Base-by-base conservation (phyloP, 2,113 vertebrate genomes). In the Lepus timidus region DNA sequence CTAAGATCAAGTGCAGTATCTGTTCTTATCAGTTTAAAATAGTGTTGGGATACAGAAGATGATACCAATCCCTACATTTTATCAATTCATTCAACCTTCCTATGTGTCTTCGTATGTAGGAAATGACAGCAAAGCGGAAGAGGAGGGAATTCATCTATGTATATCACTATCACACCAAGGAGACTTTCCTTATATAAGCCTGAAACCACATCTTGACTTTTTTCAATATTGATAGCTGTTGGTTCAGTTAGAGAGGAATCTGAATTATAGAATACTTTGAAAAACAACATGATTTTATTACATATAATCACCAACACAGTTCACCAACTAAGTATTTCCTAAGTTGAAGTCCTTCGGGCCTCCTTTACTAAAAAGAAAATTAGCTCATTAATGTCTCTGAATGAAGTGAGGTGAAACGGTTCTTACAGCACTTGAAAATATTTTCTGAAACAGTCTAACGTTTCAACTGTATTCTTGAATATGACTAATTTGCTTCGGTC, bases 281-380 rank as follows among this genome's bases (percentile, higher is more conserved):
- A 92, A 93, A 93, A 85, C 44, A 89, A 76, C 25, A 51, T 52
- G 85, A 89, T 94, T 95, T 93, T 81, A 70, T 92, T 94, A 85
- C 51, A 36, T 62, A 52, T 78, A 78, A 94, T 92, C 91, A 68
- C 88, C 49, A 2, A 82, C 90, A 93, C 82, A 85, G 88, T 95
- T 39, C 58, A 92, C 51, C 81, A 86, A 36, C 80, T 58, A 84
- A 95, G 58, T 79, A 88, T 85, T 88, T 44, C 70, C 74, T 83
- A 86, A 95, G 85, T 92, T 91, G 64, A 88, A 92, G 74, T 95
- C 96, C 75, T 95, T 4, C 52, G 91, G 74, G 88, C 36, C 88
- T 96, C 36, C 79, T 95, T 97, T 76, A 88, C 51, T 80, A 92
- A 92, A 92, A 95, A 94, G 95, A 95, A 95, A 94, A 97, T 97